phyloP scores from a whole-genome alignment of 2,113 vertebrate genomes.

The Chaetodon trifascialis region DNA sequence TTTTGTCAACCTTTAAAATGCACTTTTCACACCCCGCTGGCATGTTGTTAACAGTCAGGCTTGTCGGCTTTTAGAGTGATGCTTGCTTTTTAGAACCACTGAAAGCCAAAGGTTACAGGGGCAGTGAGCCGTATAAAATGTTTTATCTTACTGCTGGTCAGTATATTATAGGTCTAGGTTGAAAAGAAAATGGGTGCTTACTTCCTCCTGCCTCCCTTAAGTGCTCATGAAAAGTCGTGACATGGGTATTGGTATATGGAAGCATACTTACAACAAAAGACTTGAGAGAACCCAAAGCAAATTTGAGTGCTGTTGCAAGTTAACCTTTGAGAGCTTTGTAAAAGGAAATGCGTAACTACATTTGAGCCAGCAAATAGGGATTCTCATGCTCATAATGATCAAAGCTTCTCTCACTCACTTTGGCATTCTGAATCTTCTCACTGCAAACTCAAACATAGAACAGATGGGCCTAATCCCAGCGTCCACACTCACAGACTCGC shows the following conservation, averaged over 20 bases:
- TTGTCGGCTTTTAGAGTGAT: constrained; percentile 32
- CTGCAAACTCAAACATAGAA: background rate
- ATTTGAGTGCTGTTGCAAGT: background rate
- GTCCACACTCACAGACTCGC: too few relatives aligned
- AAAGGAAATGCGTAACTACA: background rate
- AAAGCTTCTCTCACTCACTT: background rate
- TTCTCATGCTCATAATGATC: background rate
- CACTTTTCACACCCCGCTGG: constrained; percentile 31
- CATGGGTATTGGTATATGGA: background rate
- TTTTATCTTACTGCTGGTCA: constrained; percentile 23
- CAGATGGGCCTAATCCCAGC: too few relatives aligned
- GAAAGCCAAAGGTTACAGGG: constrained; percentile 38
- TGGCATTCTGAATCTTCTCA: background rate
- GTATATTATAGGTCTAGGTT: constrained; percentile 43
- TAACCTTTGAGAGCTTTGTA: background rate
- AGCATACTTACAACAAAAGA: background rate
- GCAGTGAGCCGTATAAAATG: background rate
- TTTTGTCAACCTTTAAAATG: constrained; percentile 26
- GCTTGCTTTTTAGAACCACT: constrained; percentile 30
- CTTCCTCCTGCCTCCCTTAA: constrained; percentile 44
- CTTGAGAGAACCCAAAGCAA: background rate
- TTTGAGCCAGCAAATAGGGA: background rate
- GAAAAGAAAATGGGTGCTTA: constrained; percentile 23
- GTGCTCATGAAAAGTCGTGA: constrained; percentile 23
- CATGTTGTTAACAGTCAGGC: constrained; percentile 10